phyloP scores from a whole-genome alignment of 2,113 vertebrate genomes.

The Notechis scutatus region DNA sequence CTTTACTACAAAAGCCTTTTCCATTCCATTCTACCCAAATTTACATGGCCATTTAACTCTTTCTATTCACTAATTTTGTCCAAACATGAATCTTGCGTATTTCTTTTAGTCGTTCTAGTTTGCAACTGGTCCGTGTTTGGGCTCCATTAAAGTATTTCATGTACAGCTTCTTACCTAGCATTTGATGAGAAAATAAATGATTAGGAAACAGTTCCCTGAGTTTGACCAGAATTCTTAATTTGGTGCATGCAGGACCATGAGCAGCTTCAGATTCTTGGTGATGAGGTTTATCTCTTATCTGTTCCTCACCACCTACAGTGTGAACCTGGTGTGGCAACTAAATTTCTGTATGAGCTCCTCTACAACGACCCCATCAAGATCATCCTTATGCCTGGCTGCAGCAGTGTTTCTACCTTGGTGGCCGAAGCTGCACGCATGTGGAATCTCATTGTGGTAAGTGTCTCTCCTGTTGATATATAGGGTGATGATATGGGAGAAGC shows the following conservation, averaged over 20 bases:
- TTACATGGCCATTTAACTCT: not conserved
- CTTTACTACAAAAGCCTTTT: not conserved
- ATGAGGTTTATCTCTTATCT: not conserved
- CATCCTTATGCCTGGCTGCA: slow-evolving; percentile 92
- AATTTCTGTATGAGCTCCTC: slow-evolving; percentile 90
- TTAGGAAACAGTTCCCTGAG: not conserved
- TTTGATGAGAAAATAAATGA: not conserved
- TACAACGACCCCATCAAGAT: slow-evolving; percentile 97
- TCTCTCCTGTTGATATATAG: not conserved
- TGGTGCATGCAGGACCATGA: not conserved
- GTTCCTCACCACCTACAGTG: slow-evolving; percentile 67
- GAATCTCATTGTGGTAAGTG: slow-evolving; percentile 92
- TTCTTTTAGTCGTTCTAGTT: not conserved
- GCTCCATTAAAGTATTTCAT: not conserved
- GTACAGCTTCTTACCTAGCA: not conserved
- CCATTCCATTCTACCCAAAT: not conserved
- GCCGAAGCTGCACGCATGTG: slow-evolving; percentile 94
- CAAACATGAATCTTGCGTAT: not conserved
- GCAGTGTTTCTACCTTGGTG: slow-evolving; percentile 90
- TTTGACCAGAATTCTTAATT: not conserved
- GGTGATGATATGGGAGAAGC: not conserved
- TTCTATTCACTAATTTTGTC: not conserved
- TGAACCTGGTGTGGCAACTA: slow-evolving; percentile 90
- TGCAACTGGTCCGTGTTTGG: not conserved
- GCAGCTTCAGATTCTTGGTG: not conserved